phyloP scores from a whole-genome alignment of 2,797 vertebrate species.

The Molossus alvarezi region DNA sequence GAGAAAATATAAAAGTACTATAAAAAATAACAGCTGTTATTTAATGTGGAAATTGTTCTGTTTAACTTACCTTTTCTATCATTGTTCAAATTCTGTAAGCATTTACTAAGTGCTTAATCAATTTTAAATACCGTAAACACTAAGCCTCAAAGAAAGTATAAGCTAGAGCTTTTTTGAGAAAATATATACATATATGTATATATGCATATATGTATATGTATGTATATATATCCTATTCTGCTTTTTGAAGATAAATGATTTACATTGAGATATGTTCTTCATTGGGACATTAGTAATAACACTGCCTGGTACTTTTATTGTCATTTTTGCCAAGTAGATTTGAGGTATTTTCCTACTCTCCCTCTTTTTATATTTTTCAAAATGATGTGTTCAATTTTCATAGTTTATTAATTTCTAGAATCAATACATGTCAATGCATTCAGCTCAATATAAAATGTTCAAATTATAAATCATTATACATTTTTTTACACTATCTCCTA shows the following conservation, averaged over 20 bases:
- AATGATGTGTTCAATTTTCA: constrained; percentile 57
- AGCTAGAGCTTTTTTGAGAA: constrained; percentile 40
- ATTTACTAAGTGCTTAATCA: constrained; percentile 14
- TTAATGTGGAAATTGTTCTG: constrained; percentile 9
- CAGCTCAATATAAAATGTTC: constrained; percentile 57
- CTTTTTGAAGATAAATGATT: constrained; percentile 58
- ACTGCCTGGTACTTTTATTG: constrained; percentile 7
- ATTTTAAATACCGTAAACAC: background rate
- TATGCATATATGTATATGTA: background rate
- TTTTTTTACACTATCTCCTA: constrained; percentile 35
- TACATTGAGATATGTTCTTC: constrained; percentile 25
- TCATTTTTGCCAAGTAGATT: constrained; percentile 30
- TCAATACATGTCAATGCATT: constrained; percentile 43
- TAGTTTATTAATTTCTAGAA: constrained; percentile 63
- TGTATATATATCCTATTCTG: background rate
- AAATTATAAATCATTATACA: constrained; percentile 55
- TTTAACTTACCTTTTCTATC: constrained; percentile 17
- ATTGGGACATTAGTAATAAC: constrained; percentile 29
- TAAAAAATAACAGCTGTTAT: constrained; percentile 39
- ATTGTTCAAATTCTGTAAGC: constrained; percentile 41
- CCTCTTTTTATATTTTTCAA: background rate
- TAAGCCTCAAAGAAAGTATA: constrained; percentile 38
- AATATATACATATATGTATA: background rate
- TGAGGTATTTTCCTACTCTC: constrained; percentile 16
- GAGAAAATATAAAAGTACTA: constrained; percentile 41